Conservation (phyloP, 2,113 vertebrate genomes). For the Bolborhynchus lineola region DNA sequence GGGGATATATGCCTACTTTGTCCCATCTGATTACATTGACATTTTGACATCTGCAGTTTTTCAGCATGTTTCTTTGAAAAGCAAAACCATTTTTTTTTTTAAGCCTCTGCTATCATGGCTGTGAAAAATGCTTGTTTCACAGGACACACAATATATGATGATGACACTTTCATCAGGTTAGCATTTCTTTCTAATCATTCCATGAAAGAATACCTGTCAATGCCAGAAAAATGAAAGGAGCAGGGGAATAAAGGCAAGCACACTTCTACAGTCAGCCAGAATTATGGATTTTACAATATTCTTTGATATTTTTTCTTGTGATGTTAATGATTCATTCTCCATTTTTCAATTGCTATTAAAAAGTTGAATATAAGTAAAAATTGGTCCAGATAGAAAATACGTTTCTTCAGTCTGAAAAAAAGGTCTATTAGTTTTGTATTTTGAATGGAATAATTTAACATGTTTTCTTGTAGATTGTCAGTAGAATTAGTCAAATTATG, state of each 20-base stretch:
- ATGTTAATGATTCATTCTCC: background rate
- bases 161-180: slow-evolving; percentile 2
- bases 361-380: background rate
- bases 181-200: slow-evolving; percentile 10
- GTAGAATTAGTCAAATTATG: background rate
- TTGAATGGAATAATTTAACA: background rate
- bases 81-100: background rate
- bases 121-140: slow-evolving; percentile 11
- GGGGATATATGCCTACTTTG: background rate
- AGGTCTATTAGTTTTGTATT: background rate
- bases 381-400: background rate
- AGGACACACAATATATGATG: background rate
- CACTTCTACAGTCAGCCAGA: background rate
- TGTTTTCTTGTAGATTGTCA: background rate
- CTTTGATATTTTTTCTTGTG: background rate
- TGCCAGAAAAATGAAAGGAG: slow-evolving; percentile 9
- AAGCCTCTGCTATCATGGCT: background rate
- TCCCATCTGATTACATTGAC: background rate
- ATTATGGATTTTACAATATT: slow-evolving; percentile 9
- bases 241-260: background rate
- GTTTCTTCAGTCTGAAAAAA: background rate
- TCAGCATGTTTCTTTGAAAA: background rate
- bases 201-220: background rate
- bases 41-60: slow-evolving; percentile 14
- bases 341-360: background rate